Evolutionary conservation across 2,888 invertebrate genomes (phyloP).

Genomic region (Andrena camellia): DNA sequence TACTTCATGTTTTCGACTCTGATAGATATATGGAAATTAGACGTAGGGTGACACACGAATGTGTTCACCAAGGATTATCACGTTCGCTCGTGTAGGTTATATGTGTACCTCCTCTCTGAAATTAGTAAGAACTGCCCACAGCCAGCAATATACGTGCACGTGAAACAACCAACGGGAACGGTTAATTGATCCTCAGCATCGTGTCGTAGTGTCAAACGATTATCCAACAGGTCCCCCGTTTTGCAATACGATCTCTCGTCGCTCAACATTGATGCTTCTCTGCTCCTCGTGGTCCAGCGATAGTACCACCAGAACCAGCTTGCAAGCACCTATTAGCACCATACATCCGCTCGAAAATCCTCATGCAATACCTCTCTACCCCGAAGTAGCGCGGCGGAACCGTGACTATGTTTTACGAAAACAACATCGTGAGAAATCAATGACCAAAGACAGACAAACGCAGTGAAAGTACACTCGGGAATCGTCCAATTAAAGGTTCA

Average conservation of each 20-base stretch:
- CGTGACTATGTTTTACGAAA: conserved; percentile 21
- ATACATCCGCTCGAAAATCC: not conserved
- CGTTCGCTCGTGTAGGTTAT: too few species aligned
- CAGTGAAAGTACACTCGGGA: conserved; percentile 44
- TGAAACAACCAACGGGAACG: too few species aligned
- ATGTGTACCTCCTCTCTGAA: too few species aligned
- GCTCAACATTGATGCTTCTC: conserved; percentile 16
- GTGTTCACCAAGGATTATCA: too few species aligned
- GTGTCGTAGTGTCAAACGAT: conserved; percentile 9
- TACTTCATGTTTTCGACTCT: too few species aligned
- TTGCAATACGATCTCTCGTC: conserved; percentile 6
- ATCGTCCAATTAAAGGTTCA: conserved; percentile 16
- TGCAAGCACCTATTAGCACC: not conserved
- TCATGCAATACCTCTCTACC: not conserved
- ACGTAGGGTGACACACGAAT: too few species aligned
- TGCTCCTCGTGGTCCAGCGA: conserved; percentile 32
- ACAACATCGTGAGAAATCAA: not conserved
- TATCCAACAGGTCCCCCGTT: conserved; percentile 1
- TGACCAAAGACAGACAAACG: conserved; percentile 32
- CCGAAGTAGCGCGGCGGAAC: not conserved
- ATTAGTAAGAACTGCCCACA: too few species aligned
- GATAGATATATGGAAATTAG: too few species aligned
- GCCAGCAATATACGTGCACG: too few species aligned
- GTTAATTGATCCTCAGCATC: conserved; percentile 12
- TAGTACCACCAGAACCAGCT: conserved; percentile 5